Base-by-base conservation (phyloP, 1,140 invertebrate genomes). In the Drosophila ficusphila region DNA sequence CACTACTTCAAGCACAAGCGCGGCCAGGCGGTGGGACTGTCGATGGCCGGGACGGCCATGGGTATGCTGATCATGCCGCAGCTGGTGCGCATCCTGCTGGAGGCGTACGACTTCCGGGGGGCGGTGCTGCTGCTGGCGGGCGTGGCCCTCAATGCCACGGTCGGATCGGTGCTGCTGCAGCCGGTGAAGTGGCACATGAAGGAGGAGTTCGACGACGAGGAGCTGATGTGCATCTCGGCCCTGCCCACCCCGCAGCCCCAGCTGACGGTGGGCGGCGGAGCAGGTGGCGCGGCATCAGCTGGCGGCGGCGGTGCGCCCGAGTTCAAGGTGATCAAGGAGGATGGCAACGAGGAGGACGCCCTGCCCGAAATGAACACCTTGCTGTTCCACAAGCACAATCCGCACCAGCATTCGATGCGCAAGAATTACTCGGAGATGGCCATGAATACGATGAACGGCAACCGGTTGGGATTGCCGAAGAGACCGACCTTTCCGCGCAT, bases 21-120 rank as follows among this genome's bases (percentile, higher is more conserved):
- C 9, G 95, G 95, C 4, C 95, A 96, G 90, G 95, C 95, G 0
- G 95, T 96, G 2, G 95, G 95, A 0, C 91, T 95, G 14, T 95
- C 95, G 0, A 94, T 96, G 93, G 95, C 95, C 3, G 95, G 95
- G 0, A 96, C 95, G 0, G 95, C 95, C 2, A 92, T 96, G 48
- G 95, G 95, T 1, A 94, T 96, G 91, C 94, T 96, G 93, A 91
- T 95, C 5, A 95, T 96, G 93, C 95, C 95, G 11, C 95, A 96
- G 76, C 92, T 94, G 54, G 94, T 95, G 23, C 92, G 93, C 33
- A 71, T 95, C 0, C 85, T 95, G 14, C 90, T 95, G 23, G 93
- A 93, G 41, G 92, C 91, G 8, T 95, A 92, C 62, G 93, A 92
- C 39, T 95, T 95, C 82, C 89, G 93, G 46, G 94, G 95, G 54